These are phyloP conservation scores for Theretra japonica DNA, from an alignment of 2,888 invertebrate species.

Conservation along the genomic window DNA sequence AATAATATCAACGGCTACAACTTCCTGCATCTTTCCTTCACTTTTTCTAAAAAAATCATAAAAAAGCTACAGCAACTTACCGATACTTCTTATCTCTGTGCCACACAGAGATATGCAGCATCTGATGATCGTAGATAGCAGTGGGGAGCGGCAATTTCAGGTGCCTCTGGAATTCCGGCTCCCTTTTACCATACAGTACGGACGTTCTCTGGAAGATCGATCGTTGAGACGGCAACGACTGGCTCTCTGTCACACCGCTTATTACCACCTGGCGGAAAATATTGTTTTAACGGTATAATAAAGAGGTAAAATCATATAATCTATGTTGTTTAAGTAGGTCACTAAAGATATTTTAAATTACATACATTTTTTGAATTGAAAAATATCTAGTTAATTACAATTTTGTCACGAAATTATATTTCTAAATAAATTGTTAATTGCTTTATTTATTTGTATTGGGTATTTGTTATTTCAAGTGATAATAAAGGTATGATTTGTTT, in stretches of 20 bases:
- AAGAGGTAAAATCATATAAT: background rate
- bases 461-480: no score
- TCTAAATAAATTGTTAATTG: no score
- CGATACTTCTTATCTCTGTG: conserved; percentile 89
- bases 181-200: conserved; percentile 90
- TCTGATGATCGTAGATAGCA: conserved; percentile 82
- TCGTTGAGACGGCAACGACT: conserved; percentile 74
- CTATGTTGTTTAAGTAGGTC: no score
- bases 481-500: no score
- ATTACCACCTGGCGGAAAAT: conserved; percentile 81
- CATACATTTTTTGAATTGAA: no score
- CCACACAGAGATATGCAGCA: conserved; percentile 93
- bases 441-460: no score
- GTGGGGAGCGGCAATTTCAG: conserved; percentile 87
- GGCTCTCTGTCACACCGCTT: conserved; percentile 75
- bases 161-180: conserved; percentile 92
- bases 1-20: no score
- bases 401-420: background rate
- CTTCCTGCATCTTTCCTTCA: background rate
- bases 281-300: no score
- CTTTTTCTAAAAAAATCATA: background rate
- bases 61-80: conserved; percentile 24
- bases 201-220: conserved; percentile 91
- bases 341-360: no score
- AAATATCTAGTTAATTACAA: background rate